Conservation (phyloP, 2,888 invertebrate species). For the Lydus trimaculatus region DNA sequence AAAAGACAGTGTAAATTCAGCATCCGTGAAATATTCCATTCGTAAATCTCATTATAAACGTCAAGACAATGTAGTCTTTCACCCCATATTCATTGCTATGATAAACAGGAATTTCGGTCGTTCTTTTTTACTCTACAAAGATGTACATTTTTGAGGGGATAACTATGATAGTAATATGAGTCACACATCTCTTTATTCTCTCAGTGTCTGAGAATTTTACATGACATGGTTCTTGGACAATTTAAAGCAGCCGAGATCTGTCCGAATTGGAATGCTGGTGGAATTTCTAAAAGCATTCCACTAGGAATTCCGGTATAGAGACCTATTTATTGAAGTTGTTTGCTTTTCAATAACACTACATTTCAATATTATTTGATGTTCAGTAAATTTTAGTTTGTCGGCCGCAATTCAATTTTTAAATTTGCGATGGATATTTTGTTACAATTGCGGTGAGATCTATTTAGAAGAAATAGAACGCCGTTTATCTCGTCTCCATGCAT, state of each 20-base stretch:
- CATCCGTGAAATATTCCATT: constrained; percentile 3
- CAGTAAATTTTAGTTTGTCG: background rate
- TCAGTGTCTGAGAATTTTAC: constrained; percentile 40
- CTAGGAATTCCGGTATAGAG: background rate
- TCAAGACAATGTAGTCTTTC: background rate
- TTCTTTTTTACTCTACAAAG: no score
- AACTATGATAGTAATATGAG: background rate
- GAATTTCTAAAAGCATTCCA: constrained; percentile 43
- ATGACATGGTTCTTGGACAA: constrained; percentile 46
- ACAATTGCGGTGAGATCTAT: background rate
- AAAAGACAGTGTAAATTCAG: background rate
- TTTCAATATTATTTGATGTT: background rate
- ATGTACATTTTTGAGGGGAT: no score
- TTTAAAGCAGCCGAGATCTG: constrained; percentile 44
- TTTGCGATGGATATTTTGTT: constrained; percentile 1
- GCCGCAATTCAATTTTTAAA: background rate
- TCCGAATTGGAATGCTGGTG: constrained; percentile 40
- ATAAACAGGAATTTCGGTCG: background rate
- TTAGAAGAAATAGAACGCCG: background rate
- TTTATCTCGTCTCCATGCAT: constrained; percentile 26
- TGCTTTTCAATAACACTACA: background rate
- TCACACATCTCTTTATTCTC: background rate
- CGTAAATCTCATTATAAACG: constrained; percentile 8
- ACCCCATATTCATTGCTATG: background rate
- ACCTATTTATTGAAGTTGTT: background rate